Base-by-base conservation (phyloP, 2,888 invertebrate genomes). In the Monochamus alternatus region DNA sequence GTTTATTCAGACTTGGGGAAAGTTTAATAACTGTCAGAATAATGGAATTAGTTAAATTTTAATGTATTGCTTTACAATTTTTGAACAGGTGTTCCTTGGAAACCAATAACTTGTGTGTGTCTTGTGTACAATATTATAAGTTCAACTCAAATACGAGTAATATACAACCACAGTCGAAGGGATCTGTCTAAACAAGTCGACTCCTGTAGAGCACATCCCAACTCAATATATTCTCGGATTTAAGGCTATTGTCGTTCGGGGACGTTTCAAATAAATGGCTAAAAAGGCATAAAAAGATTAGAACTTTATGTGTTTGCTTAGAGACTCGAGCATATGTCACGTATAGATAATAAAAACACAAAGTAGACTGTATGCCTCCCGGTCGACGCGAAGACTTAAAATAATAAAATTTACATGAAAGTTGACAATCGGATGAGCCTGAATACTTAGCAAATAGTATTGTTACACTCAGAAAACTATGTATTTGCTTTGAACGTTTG, bases 371-470 rank as follows among this genome's bases (percentile, higher is more conserved):
- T 78, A 75, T 79, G 75, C 66, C 69, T 47, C 52, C 67, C 74
- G 73, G 77, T 78, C 73, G 78, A 71, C 66, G 71, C 73, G 68
- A 62, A 70, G 74, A 76, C 78, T 76, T 80, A 74, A 77, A 65
- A 68, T 73, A 78, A 78, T 80, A 78, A 81, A 81, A 81, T 78
- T 78, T 79, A 77, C 81, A 79, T 77, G 64, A 71, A 71, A 71
- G 71, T 64, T 75, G 71, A 78, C 80, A 77, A 78, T 77, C 76
- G 76, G 73, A 77, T 76, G 76, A 73, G 63, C 51, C 22, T 71
- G 31, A 60, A 71, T 67, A 22, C 22, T 22, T 22, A 72, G 75
- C 73, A 79, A 75, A 74, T 69, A 79, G 75, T 75, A 67, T 75
- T 76, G 44, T 44, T 9, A 47, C 10, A 47, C 47, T 47, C 47